These are phyloP conservation scores for Catharus ustulatus DNA, from an alignment of 2,797 vertebrate genomes.

Conservation along the genomic window DNA sequence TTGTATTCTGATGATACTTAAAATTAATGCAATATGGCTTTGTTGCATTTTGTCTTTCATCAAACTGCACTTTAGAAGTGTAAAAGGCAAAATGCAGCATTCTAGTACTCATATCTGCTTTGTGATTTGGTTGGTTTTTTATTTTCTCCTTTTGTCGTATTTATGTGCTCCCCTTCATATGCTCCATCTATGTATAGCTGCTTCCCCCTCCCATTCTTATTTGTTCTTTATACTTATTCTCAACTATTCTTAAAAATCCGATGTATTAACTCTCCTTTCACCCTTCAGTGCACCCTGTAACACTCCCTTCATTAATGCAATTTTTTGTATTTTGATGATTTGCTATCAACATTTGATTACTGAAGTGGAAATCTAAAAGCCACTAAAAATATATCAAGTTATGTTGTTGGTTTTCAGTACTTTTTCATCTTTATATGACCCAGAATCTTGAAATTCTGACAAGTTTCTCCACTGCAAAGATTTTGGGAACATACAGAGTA, in stretches of 20 bases:
- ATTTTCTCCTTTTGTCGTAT: not conserved
- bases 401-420: not conserved
- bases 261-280: not conserved
- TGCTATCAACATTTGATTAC: not conserved
- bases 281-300: not conserved
- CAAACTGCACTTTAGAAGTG: not conserved
- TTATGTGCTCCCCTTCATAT: not conserved
- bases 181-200: not conserved
- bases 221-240: not conserved
- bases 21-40: not conserved
- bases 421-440: not conserved
- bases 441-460: not conserved
- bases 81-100: not conserved
- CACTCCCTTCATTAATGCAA: not conserved
- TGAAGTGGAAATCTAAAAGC: not conserved
- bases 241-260: not conserved
- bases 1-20: not conserved
- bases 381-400: not conserved
- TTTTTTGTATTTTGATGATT: not conserved
- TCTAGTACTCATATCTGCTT: not conserved
- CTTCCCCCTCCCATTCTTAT: not conserved
- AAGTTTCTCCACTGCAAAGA: not conserved
- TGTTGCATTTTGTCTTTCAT: not conserved
- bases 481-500: not conserved
- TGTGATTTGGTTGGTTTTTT: not conserved